Percentiles rank a stretch among this genome's conserved stretches.
These are phyloP conservation scores for Ernsta delagoae DNA, from an alignment of 2,888 invertebrate species.

Conservation along the genomic window DNA sequence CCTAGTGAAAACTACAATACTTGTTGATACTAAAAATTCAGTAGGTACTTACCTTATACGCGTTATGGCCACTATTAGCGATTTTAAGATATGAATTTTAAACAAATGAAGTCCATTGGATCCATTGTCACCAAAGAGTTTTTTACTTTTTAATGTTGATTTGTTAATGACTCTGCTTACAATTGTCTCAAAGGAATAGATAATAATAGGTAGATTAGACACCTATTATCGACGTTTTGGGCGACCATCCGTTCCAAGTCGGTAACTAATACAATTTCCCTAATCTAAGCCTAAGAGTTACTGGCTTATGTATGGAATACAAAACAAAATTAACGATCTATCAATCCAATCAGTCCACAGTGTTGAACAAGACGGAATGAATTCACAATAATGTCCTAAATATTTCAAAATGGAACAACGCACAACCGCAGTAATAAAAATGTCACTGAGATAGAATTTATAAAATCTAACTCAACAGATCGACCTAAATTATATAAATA, in stretches of 20 bases:
- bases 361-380: conserved; percentile 74
- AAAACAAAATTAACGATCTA: conserved; percentile 42
- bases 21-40: conserved; percentile 59
- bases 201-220: no score
- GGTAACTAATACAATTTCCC: conserved; percentile 8
- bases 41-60: conserved; percentile 58
- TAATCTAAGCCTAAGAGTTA: conserved; percentile 25
- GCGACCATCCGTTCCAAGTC: neutral
- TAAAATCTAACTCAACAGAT: conserved; percentile 72
- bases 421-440: conserved; percentile 74
- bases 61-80: conserved; percentile 68
- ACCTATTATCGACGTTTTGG: neutral
- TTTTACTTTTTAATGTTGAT: neutral
- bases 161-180: no score
- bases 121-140: no score
- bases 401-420: conserved; percentile 63
- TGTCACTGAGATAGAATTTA: conserved; percentile 63
- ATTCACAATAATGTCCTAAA: conserved; percentile 60
- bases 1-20: conserved; percentile 65
- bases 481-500: conserved; percentile 64
- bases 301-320: conserved; percentile 22
- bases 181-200: no score
- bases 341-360: conserved; percentile 58
- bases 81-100: neutral
- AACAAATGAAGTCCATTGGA: neutral